Evolutionary conservation across 2,113 vertebrate species (phyloP).

Genomic region (Mastomys natalensis): DNA sequence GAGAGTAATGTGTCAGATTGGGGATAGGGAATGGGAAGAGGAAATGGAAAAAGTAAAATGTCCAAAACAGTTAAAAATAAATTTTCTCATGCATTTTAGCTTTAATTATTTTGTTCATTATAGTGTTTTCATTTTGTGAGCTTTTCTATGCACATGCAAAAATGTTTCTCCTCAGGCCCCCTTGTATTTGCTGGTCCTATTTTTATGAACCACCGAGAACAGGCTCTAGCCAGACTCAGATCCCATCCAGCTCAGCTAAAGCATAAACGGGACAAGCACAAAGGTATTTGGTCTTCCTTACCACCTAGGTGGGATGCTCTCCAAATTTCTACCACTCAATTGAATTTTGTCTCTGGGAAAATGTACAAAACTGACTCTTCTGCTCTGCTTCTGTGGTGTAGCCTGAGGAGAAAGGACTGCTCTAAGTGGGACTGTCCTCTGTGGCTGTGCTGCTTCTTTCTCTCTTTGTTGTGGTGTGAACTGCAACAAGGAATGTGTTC

Average conservation of each 20-base stretch:
- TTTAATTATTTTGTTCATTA: constrained; percentile 86
- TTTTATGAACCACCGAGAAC: constrained; percentile 99
- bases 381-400: constrained; percentile 81
- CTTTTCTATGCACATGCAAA: constrained; percentile 99
- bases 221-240: constrained; percentile 99
- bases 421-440: constrained; percentile 36
- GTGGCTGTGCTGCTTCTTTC: background rate
- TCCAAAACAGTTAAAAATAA: constrained; percentile 58
- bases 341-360: constrained; percentile 85
- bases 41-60: constrained; percentile 1
- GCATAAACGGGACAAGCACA: constrained; percentile 99
- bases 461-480: constrained; percentile 3
- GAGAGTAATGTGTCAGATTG: constrained; percentile 9
- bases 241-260: constrained; percentile 98
- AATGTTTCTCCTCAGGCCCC: constrained; percentile 99
- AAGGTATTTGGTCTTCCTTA: constrained; percentile 98
- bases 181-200: constrained; percentile 98
- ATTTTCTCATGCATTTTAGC: constrained; percentile 86
- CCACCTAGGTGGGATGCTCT: constrained; percentile 89
- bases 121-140: constrained; percentile 92
- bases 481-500: constrained; percentile 43
- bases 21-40: background rate
- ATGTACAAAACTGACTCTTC: constrained; percentile 84
- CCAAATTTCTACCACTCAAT: constrained; percentile 86
- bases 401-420: constrained; percentile 86